A percentile compares a stretch with the other conserved stretches of the same genome.
These are phyloP conservation scores for Agrochola lota DNA, from an alignment of 2,888 invertebrate genomes.

Conservation along the genomic window DNA sequence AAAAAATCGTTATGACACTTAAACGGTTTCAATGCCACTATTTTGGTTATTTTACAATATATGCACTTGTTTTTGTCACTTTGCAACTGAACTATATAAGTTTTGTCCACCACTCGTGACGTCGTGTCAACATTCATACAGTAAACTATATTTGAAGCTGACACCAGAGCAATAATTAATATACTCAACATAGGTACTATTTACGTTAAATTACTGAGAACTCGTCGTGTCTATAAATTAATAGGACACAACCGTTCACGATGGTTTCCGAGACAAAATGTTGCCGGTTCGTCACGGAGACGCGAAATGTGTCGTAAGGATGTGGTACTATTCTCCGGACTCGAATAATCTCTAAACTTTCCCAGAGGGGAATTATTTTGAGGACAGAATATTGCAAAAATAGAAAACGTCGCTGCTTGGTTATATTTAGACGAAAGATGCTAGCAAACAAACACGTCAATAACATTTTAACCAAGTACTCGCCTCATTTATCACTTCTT, in stretches of 20 bases:
- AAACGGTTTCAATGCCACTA: slow-evolving; percentile 68
- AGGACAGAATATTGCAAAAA: slow-evolving; percentile 49
- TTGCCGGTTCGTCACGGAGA: slow-evolving; percentile 65
- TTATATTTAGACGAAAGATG: slow-evolving; percentile 48
- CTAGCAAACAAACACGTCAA: no score
- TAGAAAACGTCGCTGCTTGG: slow-evolving; percentile 50
- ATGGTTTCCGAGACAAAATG: slow-evolving; percentile 81
- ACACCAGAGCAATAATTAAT: slow-evolving; percentile 75
- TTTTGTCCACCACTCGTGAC: slow-evolving; percentile 63
- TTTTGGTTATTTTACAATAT: slow-evolving; percentile 54
- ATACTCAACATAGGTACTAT: slow-evolving; percentile 73
- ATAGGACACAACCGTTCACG: slow-evolving; percentile 80
- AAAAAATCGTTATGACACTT: slow-evolving; percentile 78
- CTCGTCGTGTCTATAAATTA: slow-evolving; percentile 64
- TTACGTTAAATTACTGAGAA: slow-evolving; percentile 55
- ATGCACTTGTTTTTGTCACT: slow-evolving; percentile 67
- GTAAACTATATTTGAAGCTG: slow-evolving; percentile 74
- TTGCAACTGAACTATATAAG: slow-evolving; percentile 64
- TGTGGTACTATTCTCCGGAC: slow-evolving; percentile 66
- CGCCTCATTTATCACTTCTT: slow-evolving; percentile 46
- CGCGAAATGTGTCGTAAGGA: slow-evolving; percentile 67
- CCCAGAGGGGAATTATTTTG: slow-evolving; percentile 39
- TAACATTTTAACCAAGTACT: slow-evolving; percentile 29
- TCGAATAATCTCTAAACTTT: slow-evolving; percentile 47
- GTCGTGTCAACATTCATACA: slow-evolving; percentile 74